Base-by-base conservation (phyloP, 2,888 invertebrate species). In the Eupithecia tripunctaria region DNA sequence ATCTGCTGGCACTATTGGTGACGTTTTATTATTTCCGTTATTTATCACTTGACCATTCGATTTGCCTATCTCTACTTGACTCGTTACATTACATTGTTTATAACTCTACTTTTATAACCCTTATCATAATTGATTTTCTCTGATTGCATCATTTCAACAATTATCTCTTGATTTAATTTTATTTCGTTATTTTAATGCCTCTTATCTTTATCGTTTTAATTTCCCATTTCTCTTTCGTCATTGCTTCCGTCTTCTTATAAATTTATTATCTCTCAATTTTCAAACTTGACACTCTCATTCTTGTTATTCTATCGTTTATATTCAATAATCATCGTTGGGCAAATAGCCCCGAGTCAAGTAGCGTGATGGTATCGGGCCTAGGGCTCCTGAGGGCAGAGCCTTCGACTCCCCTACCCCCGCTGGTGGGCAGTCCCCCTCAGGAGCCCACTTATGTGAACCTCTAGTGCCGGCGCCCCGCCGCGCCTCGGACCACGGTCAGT, bases 391-490 rank as follows among this genome's bases (percentile, higher is more conserved):
- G 94, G 84, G 93, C 95, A 85, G 95, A 95, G 93, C 94, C 95
- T 86, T 90, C 93, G 88, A 88, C 94, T 80, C 93, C 94, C 77
- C 91, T 94, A 83, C 92, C 92, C 76, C 87, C 89, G 72, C 88
- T 93, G 79, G 91, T 92, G 76, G 95, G 95, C 82, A 95, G 96
- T 89, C 96, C 96, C 83, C 96, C 97, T 78, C 98, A 97, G 95
- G 97, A 98, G 95, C 98, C 98, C 84, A 98, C 98, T 86, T 98
- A 98, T 95, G 98, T 98, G 94, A 98, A 98, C 96, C 97, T 98
- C 96, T 97, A 97, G 97, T 96, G 95, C 94, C 92, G 92, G 93
- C 91, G 90, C 84, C 83, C 86, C 88, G 90, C 91, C 92, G 90
- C 85, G 79, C 82, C 83, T 81, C 79, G 81, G 79, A 80, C 83